Evolutionary conservation across 2,888 invertebrate species (phyloP).

Genomic region (Sarcophaga carnaria): DNA sequence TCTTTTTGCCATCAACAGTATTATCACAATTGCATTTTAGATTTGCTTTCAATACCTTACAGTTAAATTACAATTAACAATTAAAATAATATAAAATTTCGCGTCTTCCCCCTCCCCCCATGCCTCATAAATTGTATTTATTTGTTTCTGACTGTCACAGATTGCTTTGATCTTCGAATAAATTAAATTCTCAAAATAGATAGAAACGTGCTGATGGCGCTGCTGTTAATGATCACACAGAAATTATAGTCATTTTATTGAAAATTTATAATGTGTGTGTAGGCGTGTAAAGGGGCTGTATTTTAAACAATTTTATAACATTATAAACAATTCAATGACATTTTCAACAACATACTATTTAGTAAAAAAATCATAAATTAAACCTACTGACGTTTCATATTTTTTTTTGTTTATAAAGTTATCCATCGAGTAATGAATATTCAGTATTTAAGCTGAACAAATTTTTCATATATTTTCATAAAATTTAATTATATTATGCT

Average conservation of each 20-base stretch:
- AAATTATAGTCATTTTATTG: conserved; percentile 66
- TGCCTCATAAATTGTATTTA: conserved; percentile 33
- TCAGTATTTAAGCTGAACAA: no score
- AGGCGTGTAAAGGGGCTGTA: conserved; percentile 49
- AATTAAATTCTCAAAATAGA: conserved; percentile 37
- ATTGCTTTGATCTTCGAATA: conserved; percentile 62
- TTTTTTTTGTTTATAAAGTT: no score
- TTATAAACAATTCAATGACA: conserved; percentile 53
- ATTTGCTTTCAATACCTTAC: not conserved
- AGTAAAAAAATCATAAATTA: conserved; percentile 33
- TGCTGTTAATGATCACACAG: conserved; percentile 61
- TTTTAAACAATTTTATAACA: conserved; percentile 19
- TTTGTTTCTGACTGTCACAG: not conserved
- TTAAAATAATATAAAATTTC: conserved; percentile 30
- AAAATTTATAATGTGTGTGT: conserved; percentile 52
- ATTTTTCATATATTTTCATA: no score
- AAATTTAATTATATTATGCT: no score
- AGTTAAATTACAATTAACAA: not conserved
- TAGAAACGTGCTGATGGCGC: conserved; percentile 52
- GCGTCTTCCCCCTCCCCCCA: not conserved
- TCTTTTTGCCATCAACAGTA: not conserved
- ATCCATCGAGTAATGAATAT: no score
- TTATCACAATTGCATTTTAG: not conserved
- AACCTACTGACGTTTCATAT: no score
- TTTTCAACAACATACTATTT: conserved; percentile 51